Evolutionary conservation across 2,797 vertebrate genomes (phyloP).

Genomic region (Anguilla obscura): DNA sequence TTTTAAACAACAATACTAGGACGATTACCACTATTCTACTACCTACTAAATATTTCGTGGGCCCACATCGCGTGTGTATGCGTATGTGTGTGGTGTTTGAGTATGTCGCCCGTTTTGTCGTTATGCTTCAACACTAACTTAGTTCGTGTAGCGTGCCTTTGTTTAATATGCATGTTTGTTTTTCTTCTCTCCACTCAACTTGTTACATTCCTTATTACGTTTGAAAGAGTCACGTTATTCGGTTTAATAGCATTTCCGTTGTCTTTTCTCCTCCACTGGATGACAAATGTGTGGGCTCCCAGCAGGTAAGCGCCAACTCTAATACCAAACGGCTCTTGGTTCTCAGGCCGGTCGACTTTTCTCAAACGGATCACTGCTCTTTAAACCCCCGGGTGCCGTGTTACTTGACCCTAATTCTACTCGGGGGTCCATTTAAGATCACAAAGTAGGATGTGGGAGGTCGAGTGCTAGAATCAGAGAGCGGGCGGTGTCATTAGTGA

Average conservation of each 20-base stretch:
- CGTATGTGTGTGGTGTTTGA: background rate
- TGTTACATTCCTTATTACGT: slow-evolving; percentile 49
- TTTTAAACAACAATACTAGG: background rate
- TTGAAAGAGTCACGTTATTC: slow-evolving; percentile 48
- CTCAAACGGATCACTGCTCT: slow-evolving; percentile 39
- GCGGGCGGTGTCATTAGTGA: slow-evolving; percentile 45
- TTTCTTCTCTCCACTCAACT: slow-evolving; percentile 36
- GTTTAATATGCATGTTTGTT: slow-evolving; percentile 19
- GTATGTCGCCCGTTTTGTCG: too few species aligned
- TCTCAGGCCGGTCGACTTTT: slow-evolving; percentile 39
- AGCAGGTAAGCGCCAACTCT: slow-evolving; percentile 40
- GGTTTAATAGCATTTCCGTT: slow-evolving; percentile 52
- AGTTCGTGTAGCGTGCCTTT: background rate
- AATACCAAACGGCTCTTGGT: slow-evolving; percentile 45
- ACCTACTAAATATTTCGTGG: background rate
- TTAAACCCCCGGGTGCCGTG: slow-evolving; percentile 48
- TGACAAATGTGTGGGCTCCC: slow-evolving; percentile 57
- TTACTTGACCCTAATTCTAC: slow-evolving; percentile 59
- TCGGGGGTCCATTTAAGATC: slow-evolving; percentile 64
- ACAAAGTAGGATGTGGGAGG: slow-evolving; percentile 59
- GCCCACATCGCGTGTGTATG: background rate
- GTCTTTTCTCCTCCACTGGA: slow-evolving; percentile 48
- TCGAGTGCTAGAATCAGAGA: slow-evolving; percentile 33
- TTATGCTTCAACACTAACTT: slow-evolving; percentile 28
- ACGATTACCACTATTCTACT: background rate